Base-by-base conservation (phyloP, 2,113 vertebrate genomes). In the Amblyornis subalaris region DNA sequence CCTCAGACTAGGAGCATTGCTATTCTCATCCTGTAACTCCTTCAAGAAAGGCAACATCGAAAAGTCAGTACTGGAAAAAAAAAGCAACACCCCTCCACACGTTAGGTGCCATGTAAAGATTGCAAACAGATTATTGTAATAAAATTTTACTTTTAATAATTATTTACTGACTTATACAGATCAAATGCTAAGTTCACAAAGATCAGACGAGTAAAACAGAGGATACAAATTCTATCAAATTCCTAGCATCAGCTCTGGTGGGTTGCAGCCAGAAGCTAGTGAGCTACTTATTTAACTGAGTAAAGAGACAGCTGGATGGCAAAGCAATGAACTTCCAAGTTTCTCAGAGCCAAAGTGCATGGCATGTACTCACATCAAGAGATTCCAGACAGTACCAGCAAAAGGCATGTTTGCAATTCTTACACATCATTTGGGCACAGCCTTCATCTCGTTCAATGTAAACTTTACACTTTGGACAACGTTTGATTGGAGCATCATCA, bases 371-470 rank as follows among this genome's bases (percentile, higher is more conserved):
- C 97, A 99, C 99, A 53, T 99, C 99, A 91, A 99, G 98, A 35
- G 99, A 99, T 94, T 99, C 99, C 96, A 99, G 98, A 96, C 99
- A 99, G 98, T 99, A 99, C 99, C 99, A 99, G 98, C 99, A 99
- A 98, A 99, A 99, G 89, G 99, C 99, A 20, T 99, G 99, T 88
- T 99, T 99, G 97, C 99, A 99, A 97, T 98, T 99, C 97, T 99
- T 99, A 92, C 99, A 99, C 99, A 99, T 99, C 99, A 99, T 99
- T 96, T 99, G 99, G 7, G 99, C 99, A 22, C 99, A 99, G 73
- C 99, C 99, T 80, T 99, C 99, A 38, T 99, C 99, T 57, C 99
- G 97, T 96, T 99, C 99, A 26, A 99, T 99, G 98, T 99, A 99
- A 80, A 99, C 99, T 97, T 99, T 99, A 97, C 99, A 99, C 96